These are phyloP conservation scores for Carterocephalus palaemon DNA, from an alignment of 2,888 invertebrate species.

Conservation along the genomic window DNA sequence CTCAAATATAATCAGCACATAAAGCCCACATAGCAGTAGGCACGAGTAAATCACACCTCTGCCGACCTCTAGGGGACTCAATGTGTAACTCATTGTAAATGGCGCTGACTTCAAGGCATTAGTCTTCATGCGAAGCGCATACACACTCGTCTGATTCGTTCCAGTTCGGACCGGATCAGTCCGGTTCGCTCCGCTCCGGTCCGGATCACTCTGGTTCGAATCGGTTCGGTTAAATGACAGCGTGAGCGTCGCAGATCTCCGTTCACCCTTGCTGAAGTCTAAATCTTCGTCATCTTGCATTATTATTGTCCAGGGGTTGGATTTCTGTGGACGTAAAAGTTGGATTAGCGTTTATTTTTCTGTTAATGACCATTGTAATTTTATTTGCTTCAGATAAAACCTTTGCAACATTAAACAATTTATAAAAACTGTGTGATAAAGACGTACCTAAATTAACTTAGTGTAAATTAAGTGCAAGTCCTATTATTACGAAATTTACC, in stretches of 20 bases:
- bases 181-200: too few species aligned
- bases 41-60: constrained; percentile 86
- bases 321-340: constrained; percentile 51
- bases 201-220: too few species aligned
- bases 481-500: too few species aligned
- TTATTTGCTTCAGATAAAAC: too few species aligned
- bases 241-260: constrained; percentile 58
- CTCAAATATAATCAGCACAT: constrained; percentile 91
- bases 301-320: constrained; percentile 79
- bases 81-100: constrained; percentile 71
- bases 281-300: constrained; percentile 77
- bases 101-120: constrained; percentile 47
- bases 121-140: constrained; percentile 43
- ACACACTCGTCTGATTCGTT: constrained; percentile 31
- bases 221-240: constrained; percentile 39
- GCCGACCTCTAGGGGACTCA: constrained; percentile 80
- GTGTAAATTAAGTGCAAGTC: too few species aligned
- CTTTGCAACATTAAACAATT: too few species aligned
- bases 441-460: too few species aligned
- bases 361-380: too few species aligned
- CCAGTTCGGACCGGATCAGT: too few species aligned
- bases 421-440: too few species aligned
- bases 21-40: constrained; percentile 85
- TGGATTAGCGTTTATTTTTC: too few species aligned
- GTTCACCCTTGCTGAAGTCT: constrained; percentile 76